These are phyloP conservation scores for Verasper variegatus DNA, from an alignment of 2,113 vertebrate species.

Conservation along the genomic window DNA sequence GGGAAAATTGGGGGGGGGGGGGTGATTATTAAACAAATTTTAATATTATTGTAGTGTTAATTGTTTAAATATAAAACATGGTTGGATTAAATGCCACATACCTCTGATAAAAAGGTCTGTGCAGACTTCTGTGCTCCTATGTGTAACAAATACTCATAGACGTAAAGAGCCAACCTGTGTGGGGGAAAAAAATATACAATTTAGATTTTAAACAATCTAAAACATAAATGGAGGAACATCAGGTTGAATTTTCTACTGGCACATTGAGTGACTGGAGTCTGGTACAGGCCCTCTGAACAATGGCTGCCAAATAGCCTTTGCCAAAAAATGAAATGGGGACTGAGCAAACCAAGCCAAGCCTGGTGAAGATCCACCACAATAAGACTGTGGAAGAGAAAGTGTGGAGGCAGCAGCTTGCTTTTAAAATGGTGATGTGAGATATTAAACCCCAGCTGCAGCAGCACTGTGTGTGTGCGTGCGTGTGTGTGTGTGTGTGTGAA, in stretches of 20 bases:
- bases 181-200: neutral
- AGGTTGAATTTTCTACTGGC: constrained; percentile 31
- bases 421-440: neutral
- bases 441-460: constrained; percentile 10
- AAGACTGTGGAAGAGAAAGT: constrained; percentile 14
- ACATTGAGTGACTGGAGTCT: constrained; percentile 52
- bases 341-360: constrained; percentile 38
- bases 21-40: neutral
- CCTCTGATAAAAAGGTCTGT: constrained; percentile 98
- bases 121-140: constrained; percentile 98
- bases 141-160: constrained; percentile 97
- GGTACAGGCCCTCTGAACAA: constrained; percentile 74
- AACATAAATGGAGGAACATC: constrained; percentile 2
- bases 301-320: constrained; percentile 74
- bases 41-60: neutral
- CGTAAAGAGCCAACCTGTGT: constrained; percentile 92
- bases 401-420: neutral
- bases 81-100: constrained; percentile 68
- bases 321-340: constrained; percentile 63
- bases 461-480: too few relatives aligned
- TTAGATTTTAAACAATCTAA: neutral
- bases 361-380: constrained; percentile 31
- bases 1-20: constrained; percentile 19
- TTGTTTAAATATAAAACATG: neutral
- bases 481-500: neutral